Conservation (phyloP, 2,113 vertebrate genomes). For the Dicentrarchus labrax region DNA sequence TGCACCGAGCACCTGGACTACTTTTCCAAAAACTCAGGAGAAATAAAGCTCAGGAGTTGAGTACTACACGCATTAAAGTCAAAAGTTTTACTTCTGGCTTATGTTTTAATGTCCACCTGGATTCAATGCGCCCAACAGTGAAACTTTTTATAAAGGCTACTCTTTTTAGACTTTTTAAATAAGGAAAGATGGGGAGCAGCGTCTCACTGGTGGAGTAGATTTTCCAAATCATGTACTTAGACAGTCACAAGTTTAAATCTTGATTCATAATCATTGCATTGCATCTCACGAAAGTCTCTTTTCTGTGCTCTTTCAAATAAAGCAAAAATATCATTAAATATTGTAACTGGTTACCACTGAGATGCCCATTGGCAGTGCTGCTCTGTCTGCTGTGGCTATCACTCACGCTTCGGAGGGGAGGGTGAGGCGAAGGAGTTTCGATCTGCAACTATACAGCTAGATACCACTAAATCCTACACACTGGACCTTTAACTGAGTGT, state of each 20-base stretch:
- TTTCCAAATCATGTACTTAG: conserved; percentile 27
- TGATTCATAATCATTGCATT: conserved; percentile 22
- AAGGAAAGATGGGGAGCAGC: conserved; percentile 5
- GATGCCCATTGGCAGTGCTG: neutral
- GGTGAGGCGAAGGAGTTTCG: no score
- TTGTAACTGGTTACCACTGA: neutral
- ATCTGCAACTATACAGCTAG: no score
- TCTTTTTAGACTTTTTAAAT: conserved; percentile 30
- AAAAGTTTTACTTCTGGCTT: conserved; percentile 70
- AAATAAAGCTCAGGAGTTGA: conserved; percentile 64
- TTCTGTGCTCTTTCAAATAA: neutral
- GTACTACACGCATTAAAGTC: conserved; percentile 58
- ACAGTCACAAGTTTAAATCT: conserved; percentile 32
- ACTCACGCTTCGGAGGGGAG: neutral
- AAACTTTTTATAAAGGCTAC: conserved; percentile 41
- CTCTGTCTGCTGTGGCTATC: neutral
- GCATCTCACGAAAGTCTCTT: conserved; percentile 2
- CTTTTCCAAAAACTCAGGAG: conserved; percentile 51
- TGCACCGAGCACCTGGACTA: conserved; percentile 54
- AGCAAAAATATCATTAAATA: neutral
- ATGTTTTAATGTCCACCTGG: conserved; percentile 67
- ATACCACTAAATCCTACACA: no score
- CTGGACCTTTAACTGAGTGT: no score
- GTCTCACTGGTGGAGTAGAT: neutral
- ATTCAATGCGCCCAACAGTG: conserved; percentile 31